A percentile compares a stretch with the other conserved stretches of the same genome.
phyloP scores from a whole-genome alignment of 2,113 vertebrate species.

The Aix galericulata region DNA sequence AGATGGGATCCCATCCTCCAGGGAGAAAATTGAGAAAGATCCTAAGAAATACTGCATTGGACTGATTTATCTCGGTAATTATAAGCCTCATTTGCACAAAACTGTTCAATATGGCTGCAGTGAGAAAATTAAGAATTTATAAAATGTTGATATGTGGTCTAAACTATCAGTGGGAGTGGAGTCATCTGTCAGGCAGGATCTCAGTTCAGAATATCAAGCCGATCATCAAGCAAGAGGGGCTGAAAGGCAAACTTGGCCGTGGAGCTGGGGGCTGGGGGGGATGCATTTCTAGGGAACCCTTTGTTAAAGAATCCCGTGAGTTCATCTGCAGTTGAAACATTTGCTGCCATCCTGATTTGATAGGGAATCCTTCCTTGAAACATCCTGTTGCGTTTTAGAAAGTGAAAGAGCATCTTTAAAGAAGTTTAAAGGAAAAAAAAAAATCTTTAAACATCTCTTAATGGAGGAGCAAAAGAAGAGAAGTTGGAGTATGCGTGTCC shows the following conservation, averaged over 20 bases:
- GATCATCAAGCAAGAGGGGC: conserved; percentile 3
- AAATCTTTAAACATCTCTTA: neutral
- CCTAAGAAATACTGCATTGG: conserved; percentile 75
- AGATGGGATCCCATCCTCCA: conserved; percentile 80
- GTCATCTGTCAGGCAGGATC: conserved; percentile 39
- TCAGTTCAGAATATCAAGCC: conserved; percentile 38
- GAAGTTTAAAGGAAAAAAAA: neutral
- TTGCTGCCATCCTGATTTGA: neutral
- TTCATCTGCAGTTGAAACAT: neutral
- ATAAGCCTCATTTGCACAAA: conserved; percentile 72
- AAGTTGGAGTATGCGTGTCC: neutral
- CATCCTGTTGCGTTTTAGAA: neutral
- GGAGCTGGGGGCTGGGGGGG: neutral
- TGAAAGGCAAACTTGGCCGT: conserved; percentile 13
- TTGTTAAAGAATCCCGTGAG: neutral
- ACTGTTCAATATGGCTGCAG: conserved; percentile 65
- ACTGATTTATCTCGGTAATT: conserved; percentile 79
- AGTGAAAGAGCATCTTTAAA: neutral
- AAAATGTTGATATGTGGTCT: conserved; percentile 67
- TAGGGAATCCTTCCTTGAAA: neutral
- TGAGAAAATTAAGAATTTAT: conserved; percentile 72
- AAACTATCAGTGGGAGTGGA: conserved; percentile 35
- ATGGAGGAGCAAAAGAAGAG: neutral
- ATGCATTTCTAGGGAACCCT: neutral
- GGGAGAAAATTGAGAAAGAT: conserved; percentile 74